Evolutionary conservation across 2,888 invertebrate genomes (phyloP), one percentile per base, ranked within the genome.

Genomic region (Nemotelus pantherinus): DNA sequence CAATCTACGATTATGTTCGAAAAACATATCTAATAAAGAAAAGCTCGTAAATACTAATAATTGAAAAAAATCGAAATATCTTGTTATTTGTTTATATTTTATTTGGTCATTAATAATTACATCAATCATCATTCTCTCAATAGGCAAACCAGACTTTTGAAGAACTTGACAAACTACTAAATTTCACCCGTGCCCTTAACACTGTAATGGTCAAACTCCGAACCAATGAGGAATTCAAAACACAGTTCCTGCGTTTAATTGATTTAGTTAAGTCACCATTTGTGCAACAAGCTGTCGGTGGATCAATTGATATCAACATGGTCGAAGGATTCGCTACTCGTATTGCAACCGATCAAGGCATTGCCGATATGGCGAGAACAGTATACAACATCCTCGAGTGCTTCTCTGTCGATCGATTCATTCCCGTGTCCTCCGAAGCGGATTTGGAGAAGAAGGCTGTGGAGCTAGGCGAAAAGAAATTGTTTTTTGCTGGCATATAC

Each of bases 401-500:
- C 83, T 87, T 93, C 79, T 89, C 90, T 68, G 85, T 91, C 80
- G 86, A 93, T 86, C 89, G 93, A 10, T 90, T 91, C 83, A 84
- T 87, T 67, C 85, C 90, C 0, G 88, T 89, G 45, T 82, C 86
- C 0, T 88, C 88, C 3, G 92, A 91, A 80, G 84, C 86, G 2
- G 88, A 90, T 39, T 85, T 94, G 43, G 89, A 90, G 65, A 86
- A 87, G 55, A 86, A 88, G 1, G 93, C 93, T 0, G 90, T 89
- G 2, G 83, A 86, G 4, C 87, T 93, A 9, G 89, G 90, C 76
- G 84, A 88, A 25, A 86, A 90, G 77, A 91, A 92, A 81, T 90
- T 93, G 68, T 92, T 95, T 81, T 90, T 93, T 83, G 94, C 93
- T 5, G 94, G 84, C 0, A 67, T 87, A 2, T 85, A 85, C 77